Percentiles rank a stretch among this genome's conserved stretches.
Conservation (phyloP, 2,888 invertebrate genomes). For the Agrochola litura region DNA sequence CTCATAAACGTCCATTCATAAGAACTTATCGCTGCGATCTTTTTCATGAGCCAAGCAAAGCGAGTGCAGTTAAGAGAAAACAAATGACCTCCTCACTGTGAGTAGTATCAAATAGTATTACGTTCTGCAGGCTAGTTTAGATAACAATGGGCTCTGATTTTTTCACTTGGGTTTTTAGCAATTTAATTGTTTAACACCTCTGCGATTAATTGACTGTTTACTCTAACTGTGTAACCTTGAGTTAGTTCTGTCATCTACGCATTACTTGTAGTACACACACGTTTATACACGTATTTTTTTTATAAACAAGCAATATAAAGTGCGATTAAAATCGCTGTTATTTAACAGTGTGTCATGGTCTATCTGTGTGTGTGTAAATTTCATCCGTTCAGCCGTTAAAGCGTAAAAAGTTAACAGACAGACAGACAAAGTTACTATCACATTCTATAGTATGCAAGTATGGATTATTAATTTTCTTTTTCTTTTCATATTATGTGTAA, state of each 20-base stretch:
- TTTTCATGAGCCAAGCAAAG: slow-evolving; percentile 35
- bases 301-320: not conserved
- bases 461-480: no score
- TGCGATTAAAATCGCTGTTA: not conserved
- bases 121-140: slow-evolving; percentile 13
- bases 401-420: not conserved
- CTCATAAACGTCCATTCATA: slow-evolving; percentile 57
- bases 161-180: not conserved
- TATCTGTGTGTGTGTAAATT: not conserved
- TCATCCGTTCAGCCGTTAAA: not conserved
- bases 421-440: no score
- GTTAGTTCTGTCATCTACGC: not conserved
- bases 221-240: not conserved
- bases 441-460: no score
- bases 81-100: slow-evolving; percentile 15
- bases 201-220: not conserved
- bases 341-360: not conserved
- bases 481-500: no score
- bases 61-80: slow-evolving; percentile 35
- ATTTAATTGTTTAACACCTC: not conserved
- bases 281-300: not conserved
- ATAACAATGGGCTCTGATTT: not conserved
- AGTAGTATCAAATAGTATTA: not conserved
- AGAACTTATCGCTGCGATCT: slow-evolving; percentile 50
- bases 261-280: no score